Conservation (phyloP, 2,113 vertebrate species). For the Neoarius graeffei region DNA sequence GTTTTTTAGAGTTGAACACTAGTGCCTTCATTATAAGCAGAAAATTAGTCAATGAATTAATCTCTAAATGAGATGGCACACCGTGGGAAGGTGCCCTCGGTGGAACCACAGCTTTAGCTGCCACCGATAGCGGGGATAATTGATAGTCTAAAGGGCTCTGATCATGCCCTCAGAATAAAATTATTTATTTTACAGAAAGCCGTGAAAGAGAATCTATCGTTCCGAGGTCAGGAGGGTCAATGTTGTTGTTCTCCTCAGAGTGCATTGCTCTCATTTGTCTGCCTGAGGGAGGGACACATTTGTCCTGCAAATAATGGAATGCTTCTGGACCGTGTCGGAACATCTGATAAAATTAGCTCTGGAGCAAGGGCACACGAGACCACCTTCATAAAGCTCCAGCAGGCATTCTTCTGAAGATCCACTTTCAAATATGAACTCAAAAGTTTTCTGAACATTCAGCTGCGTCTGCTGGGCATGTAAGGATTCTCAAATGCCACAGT, state of each 20-base stretch:
- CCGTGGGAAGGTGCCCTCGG: slow-evolving; percentile 49
- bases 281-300: slow-evolving; percentile 63
- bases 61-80: slow-evolving; percentile 37
- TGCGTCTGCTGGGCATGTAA: not conserved
- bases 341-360: slow-evolving; percentile 70
- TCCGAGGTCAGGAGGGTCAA: slow-evolving; percentile 60
- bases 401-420: slow-evolving; percentile 49
- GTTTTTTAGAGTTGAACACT: slow-evolving; percentile 6
- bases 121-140: slow-evolving; percentile 56
- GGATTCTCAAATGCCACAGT: slow-evolving; percentile 8
- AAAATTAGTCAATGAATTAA: slow-evolving; percentile 36
- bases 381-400: slow-evolving; percentile 58
- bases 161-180: slow-evolving; percentile 55
- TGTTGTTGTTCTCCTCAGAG: slow-evolving; percentile 68
- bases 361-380: slow-evolving; percentile 60
- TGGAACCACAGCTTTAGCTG: slow-evolving; percentile 55
- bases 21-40: not conserved
- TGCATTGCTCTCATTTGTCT: slow-evolving; percentile 65
- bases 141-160: slow-evolving; percentile 56
- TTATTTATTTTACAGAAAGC: slow-evolving; percentile 50
- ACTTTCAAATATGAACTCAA: slow-evolving; percentile 29
- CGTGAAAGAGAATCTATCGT: slow-evolving; percentile 63
- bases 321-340: slow-evolving; percentile 59
- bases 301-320: slow-evolving; percentile 62
- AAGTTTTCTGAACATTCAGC: slow-evolving; percentile 4